Conservation (phyloP, 2,113 vertebrate species). For the Amia ocellicauda region DNA sequence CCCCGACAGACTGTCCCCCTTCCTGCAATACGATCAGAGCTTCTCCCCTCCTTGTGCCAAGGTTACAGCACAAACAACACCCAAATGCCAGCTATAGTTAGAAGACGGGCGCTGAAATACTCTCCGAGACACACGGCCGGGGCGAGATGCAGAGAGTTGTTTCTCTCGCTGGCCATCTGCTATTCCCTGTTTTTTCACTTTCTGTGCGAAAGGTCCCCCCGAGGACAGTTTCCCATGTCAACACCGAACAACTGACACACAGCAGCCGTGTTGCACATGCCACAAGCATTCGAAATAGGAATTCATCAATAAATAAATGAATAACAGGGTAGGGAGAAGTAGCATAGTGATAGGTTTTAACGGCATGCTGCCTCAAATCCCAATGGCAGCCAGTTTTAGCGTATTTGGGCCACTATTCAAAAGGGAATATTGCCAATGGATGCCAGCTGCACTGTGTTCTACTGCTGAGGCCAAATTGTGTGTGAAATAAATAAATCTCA, state of each 20-base stretch:
- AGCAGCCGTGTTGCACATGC: too few species aligned
- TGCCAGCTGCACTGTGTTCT: slow-evolving; percentile 34
- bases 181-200: background rate
- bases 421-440: slow-evolving; percentile 34
- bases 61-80: slow-evolving; percentile 35
- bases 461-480: slow-evolving; percentile 21
- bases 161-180: slow-evolving; percentile 15
- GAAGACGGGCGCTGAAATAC: slow-evolving; percentile 39
- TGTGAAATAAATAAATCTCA: slow-evolving; percentile 37
- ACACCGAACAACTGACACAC: too few species aligned
- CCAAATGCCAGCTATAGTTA: slow-evolving; percentile 60
- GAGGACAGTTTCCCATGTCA: too few species aligned
- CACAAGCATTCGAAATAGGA: too few species aligned
- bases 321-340: too few species aligned
- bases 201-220: background rate
- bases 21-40: slow-evolving; percentile 30
- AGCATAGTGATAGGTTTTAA: slow-evolving; percentile 15
- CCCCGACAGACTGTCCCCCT: background rate
- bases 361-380: background rate
- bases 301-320: too few species aligned
- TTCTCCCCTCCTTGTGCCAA: slow-evolving; percentile 38
- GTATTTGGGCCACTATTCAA: slow-evolving; percentile 38
- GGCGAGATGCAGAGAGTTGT: slow-evolving; percentile 24
- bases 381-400: slow-evolving; percentile 18
- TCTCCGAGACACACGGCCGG: slow-evolving; percentile 39